Evolutionary conservation across 2,113 vertebrate species (phyloP), one percentile per base, ranked within the genome.

Genomic region (Plestiodon gilberti): DNA sequence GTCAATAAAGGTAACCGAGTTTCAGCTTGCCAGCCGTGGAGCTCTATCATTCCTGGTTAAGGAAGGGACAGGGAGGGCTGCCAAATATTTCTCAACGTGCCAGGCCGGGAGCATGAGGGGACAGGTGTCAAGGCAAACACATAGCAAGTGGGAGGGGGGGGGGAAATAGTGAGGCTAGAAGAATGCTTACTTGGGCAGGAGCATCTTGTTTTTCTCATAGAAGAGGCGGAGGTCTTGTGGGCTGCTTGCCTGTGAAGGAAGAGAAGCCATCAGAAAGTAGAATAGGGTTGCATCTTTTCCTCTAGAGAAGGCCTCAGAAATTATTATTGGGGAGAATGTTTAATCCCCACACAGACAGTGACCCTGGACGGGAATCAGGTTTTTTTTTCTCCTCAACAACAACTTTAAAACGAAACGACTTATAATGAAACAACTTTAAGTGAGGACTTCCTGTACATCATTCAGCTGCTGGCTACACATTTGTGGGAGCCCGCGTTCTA

Each of bases 151-250:
- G 17, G 3, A 14, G 25, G 15, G 10, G 2, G 48, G 33, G 43
- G 59, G 69, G 14, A 73, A 90, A 88, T 0, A 23, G 30, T 3
- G 11, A 79, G 85, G 80, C 52, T 85, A 75, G 75, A 40, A 85
- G n/a, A 91, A 87, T 4, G 93, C 98, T 97, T 93, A 99, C 98
- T 96, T 98, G 61, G 99, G 99, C 89, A 97, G 95, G 85, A 99
- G 96, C 59, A 95, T 98, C 96, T 96, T 97, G 96, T 98, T 98
- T 96, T 97, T 98, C 96, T 99, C 98, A 5, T 99, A 99, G 95
- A 98, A 99, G 80, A 98, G 96, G 23, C 98, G 98, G 48, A 99
- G 98, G 89, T 99, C 98, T 92, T 99, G 98, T 0, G 99, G 99
- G 78, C 98, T 98, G 95, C 97, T 99, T 88, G 99, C 99, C 99